Evolutionary conservation across 2,797 vertebrate genomes (phyloP).

Genomic region (Mormyrus hasselquistii): DNA sequence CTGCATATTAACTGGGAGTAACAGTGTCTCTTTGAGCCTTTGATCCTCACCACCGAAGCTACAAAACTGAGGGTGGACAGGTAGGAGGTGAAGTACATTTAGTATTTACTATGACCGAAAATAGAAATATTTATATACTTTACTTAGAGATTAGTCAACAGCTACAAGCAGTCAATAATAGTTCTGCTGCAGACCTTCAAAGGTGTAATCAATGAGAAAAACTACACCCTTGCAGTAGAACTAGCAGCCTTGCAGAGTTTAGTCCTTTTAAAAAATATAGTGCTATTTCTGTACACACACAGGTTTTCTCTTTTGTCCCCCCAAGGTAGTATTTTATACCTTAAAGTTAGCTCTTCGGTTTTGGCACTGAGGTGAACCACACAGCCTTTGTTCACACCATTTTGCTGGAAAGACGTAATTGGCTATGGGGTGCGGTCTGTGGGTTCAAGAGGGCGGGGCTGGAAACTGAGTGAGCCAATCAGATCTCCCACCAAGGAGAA

Average conservation of each 20-base stretch:
- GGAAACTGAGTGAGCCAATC: background rate
- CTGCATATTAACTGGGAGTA: background rate
- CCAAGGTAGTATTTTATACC: background rate
- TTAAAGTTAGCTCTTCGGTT: conserved; percentile 1
- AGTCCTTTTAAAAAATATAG: conserved; percentile 14
- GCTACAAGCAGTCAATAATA: background rate
- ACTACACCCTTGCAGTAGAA: background rate
- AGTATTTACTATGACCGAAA: conserved; percentile 6
- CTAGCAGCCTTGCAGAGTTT: conserved; percentile 2
- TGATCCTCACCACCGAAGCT: background rate
- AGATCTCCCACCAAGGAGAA: background rate
- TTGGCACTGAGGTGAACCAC: conserved; percentile 6
- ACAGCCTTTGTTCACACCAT: conserved; percentile 5
- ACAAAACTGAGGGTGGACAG: background rate
- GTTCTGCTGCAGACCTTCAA: conserved; percentile 1
- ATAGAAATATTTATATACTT: conserved; percentile 11
- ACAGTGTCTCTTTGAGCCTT: background rate
- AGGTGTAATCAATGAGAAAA: conserved; percentile 6
- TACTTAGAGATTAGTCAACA: background rate
- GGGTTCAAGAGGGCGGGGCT: background rate
- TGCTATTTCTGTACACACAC: conserved; percentile 11
- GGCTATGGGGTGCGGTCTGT: background rate
- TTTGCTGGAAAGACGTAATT: background rate
- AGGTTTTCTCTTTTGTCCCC: background rate
- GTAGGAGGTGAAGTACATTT: background rate